Evolutionary conservation across 2,888 invertebrate species (phyloP), one percentile per base, ranked within the genome.

Genomic region (Quadriops clusia): DNA sequence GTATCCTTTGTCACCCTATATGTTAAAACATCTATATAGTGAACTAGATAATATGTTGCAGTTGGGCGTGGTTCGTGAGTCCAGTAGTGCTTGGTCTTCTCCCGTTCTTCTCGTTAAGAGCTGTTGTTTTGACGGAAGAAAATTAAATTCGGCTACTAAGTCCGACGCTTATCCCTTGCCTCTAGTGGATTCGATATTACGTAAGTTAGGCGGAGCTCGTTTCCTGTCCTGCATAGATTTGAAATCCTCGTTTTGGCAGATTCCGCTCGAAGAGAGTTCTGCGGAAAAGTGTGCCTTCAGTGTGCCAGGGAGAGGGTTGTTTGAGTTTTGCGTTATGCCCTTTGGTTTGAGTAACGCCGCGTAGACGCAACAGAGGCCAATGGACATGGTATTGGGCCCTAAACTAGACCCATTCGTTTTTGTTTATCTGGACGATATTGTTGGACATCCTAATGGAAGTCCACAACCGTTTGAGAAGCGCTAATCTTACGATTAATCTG

Each of bases 1-100:
- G 14, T 34, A 39, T 25, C 39, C 36, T 4, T 11, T 44, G 12
- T 43, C 43, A 1, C 42, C 40, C 4, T 32, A 25, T n/a, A 38
- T 38, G 23, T 22, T 33, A 15, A 22, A 18, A 9, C 20, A 18
- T n/a, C 23, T 36, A 1, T 30, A 43, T 23, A 21, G 14, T 9
- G 36, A 39, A 26, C 20, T 42, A 6, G 37, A 41, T 17, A 17
- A 28, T 11, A 37, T 37, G 37, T 24, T 34, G 9, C 11, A 20
- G 2, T 13, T 32, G 8, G 31, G 25, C 12, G 32, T 37, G 9
- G 28, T 37, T 5, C n/a, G 10, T 13, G 21, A 25, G n/a, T 28
- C 34, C n/a, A n/a, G 7, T 15, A 35, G 35, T 16, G 20, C 16
- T 3, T 30, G 23, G 30, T 13, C 21, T 13, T 22, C 11, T 4